Evolutionary conservation across 2,888 invertebrate genomes (phyloP).

Genomic region (Stenodera caucasica): DNA sequence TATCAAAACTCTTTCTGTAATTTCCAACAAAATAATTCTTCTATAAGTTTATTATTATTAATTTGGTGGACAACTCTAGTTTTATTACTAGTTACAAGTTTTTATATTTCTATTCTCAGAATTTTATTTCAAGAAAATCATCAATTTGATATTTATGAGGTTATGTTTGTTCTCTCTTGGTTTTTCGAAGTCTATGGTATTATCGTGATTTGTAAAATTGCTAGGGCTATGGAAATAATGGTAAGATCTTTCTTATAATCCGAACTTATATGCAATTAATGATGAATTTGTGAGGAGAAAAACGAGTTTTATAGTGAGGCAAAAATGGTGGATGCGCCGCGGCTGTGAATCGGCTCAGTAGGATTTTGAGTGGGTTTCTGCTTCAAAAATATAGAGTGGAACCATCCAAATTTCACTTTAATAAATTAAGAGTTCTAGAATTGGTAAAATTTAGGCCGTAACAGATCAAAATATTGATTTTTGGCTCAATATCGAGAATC

Average conservation of each 20-base stretch:
- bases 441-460: too few relatives aligned
- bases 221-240: not conserved
- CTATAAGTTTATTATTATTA: not conserved
- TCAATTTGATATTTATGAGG: not conserved
- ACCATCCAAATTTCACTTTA: too few relatives aligned
- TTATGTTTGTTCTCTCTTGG: not conserved
- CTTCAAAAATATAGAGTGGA: too few relatives aligned
- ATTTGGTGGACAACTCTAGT: not conserved
- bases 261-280: too few relatives aligned
- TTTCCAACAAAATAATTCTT: not conserved
- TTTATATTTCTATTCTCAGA: not conserved
- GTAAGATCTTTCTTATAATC: not conserved
- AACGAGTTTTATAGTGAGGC: too few relatives aligned
- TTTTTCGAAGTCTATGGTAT: not conserved
- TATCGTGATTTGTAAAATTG: not conserved
- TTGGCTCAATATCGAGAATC: too few relatives aligned
- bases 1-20: not conserved
- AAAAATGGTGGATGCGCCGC: too few relatives aligned
- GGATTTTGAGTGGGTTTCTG: too few relatives aligned
- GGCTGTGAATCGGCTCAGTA: too few relatives aligned
- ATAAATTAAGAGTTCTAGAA: too few relatives aligned
- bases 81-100: not conserved
- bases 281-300: too few relatives aligned
- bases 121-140: not conserved
- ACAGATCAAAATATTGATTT: too few relatives aligned